Base-by-base conservation (phyloP, 2,113 vertebrate species). In the Onychostruthus taczanowskii region DNA sequence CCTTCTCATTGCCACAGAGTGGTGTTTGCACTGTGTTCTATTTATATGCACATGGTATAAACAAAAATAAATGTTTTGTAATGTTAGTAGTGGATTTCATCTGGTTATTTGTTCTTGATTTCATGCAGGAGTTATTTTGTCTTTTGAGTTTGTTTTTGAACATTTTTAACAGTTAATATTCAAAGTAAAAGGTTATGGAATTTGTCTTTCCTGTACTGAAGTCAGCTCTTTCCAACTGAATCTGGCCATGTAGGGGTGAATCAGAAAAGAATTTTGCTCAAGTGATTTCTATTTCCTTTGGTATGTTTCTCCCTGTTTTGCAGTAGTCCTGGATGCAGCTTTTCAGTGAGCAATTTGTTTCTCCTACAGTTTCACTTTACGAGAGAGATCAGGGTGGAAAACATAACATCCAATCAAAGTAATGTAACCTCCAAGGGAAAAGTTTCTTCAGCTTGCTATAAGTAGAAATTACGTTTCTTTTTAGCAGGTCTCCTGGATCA, bases 371-470 rank as follows among this genome's bases (percentile, higher is more conserved):
- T 97, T 93, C 47, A 93, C 49, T 95, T 89, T 96, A 87, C 80
- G 95, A 59, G 92, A 95, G 93, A 69, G 69, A 94, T 92, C 37
- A 69, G 93, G 28, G 67, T 97, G 96, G 96, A 97, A 98, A 97
- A 96, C 89, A 93, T 96, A 97, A 85, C 78, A 87, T 93, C 94
- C 95, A 94, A 74, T 97, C 91, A 94, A 87, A 96, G 68, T 97
- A 96, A 97, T 97, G 90, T 96, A 90, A 97, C 97, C 58, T 92
- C 87, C 87, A 93, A 94, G 88, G 96, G 93, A 95, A 97, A 97
- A 95, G 81, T 96, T 97, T 90, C 93, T 97, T 96, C 67, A 75
- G 66, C 28, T 68, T 95, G 81, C 95, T 97, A n/a, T 95, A 95
- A 96, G 94, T 97, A 97, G 93, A 97, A 97, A 95, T 97, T 96